Evolutionary conservation across 2,888 invertebrate species (phyloP).

Genomic region (Drosophila mercatorum): DNA sequence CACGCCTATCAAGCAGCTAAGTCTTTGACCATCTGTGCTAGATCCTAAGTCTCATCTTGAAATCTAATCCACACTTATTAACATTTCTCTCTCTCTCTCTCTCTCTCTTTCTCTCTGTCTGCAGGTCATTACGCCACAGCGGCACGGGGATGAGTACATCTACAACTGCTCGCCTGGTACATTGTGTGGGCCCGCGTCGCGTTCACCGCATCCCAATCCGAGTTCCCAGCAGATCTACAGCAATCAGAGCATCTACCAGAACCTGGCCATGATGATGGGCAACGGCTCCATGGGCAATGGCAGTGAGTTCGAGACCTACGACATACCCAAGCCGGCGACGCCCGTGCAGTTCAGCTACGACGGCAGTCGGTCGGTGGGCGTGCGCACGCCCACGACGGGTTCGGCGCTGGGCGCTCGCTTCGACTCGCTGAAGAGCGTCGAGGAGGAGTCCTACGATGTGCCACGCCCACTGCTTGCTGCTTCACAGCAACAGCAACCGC

Average conservation of each 20-base stretch:
- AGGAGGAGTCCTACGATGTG: slow-evolving; percentile 88
- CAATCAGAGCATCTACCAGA: slow-evolving; percentile 82
- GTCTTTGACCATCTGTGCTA: too few species aligned
- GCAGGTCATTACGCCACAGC: slow-evolving; percentile 89
- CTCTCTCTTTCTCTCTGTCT: slow-evolving; percentile 56
- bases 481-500: slow-evolving; percentile 51
- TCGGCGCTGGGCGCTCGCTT: slow-evolving; percentile 60
- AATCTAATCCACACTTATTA: not conserved
- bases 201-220: slow-evolving; percentile 32
- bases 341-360: slow-evolving; percentile 86
- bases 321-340: slow-evolving; percentile 88
- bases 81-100: slow-evolving; percentile 37
- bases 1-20: not conserved
- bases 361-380: slow-evolving; percentile 85
- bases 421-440: slow-evolving; percentile 80
- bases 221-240: slow-evolving; percentile 69
- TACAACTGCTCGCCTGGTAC: slow-evolving; percentile 87
- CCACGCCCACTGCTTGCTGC: slow-evolving; percentile 86
- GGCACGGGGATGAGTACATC: slow-evolving; percentile 90
- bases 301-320: slow-evolving; percentile 84
- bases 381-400: slow-evolving; percentile 75
- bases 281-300: slow-evolving; percentile 15
- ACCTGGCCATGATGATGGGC: slow-evolving; percentile 80
- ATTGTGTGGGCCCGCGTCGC: slow-evolving; percentile 40
- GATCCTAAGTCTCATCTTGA: too few species aligned